A percentile compares a stretch with the other conserved stretches of the same genome.
These are phyloP conservation scores for Cheilosia grossa DNA, from an alignment of 2,888 invertebrate species.

Conservation along the genomic window DNA sequence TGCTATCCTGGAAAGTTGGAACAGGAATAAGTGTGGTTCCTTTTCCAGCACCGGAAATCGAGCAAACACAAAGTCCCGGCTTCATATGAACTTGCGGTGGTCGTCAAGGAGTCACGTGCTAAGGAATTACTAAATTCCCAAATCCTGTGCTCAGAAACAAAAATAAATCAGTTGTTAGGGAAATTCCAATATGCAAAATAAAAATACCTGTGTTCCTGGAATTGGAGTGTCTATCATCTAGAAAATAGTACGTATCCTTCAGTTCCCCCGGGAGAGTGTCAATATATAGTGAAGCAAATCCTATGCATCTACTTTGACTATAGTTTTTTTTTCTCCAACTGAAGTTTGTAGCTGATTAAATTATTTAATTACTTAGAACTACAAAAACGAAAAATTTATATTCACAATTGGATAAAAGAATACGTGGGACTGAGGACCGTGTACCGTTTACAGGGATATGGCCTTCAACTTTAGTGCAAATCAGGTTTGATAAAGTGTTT, in stretches of 20 bases:
- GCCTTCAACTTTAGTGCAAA: conserved; percentile 82
- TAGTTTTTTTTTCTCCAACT: background rate
- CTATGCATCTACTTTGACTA: conserved; percentile 29
- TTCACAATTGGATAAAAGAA: background rate
- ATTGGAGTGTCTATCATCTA: background rate
- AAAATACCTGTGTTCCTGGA: conserved; percentile 34
- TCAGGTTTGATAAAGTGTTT: conserved; percentile 79
- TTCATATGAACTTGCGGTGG: background rate
- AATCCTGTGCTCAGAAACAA: conserved; percentile 9
- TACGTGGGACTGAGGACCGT: background rate
- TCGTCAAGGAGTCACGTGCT: conserved; percentile 47
- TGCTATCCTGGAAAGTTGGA: conserved; percentile 42
- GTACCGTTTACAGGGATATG: conserved; percentile 77
- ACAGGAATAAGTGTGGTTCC: background rate
- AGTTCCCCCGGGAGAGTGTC: conserved; percentile 13
- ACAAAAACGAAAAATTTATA: background rate
- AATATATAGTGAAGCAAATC: background rate
- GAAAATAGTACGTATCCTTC: background rate
- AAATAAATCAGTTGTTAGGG: conserved; percentile 59
- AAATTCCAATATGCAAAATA: conserved; percentile 52
- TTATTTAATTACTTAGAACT: background rate
- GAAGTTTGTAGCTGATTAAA: conserved; percentile 14
- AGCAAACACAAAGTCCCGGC: conserved; percentile 21
- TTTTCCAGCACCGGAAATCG: conserved; percentile 21
- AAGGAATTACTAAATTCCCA: conserved; percentile 16